A percentile compares a stretch with the other conserved stretches of the same genome.
These are phyloP conservation scores for Caenorhabditis japonica DNA, from an alignment of 2,888 invertebrate genomes.

Conservation along the genomic window DNA sequence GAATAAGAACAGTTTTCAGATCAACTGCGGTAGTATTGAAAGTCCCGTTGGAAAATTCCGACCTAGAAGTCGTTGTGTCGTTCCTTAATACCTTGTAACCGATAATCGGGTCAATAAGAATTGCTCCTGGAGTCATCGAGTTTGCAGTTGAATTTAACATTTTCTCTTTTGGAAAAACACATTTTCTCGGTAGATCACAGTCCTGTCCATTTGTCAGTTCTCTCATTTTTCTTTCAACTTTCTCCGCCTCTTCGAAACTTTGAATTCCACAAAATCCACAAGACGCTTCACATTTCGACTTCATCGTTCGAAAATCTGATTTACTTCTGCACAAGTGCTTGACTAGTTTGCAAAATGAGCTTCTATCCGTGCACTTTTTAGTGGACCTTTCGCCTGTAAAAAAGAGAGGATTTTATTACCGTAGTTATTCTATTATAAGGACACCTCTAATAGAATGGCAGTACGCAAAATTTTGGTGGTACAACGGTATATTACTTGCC, in stretches of 20 bases:
- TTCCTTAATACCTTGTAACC: slow-evolving; percentile 7
- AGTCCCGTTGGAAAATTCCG: not conserved
- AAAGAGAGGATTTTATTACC: too few relatives aligned
- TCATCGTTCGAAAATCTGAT: slow-evolving; percentile 45
- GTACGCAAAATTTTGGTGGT: too few relatives aligned
- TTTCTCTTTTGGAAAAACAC: slow-evolving; percentile 55
- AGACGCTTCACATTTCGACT: slow-evolving; percentile 53
- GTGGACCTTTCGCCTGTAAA: slow-evolving; percentile 23
- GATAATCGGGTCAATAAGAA: slow-evolving; percentile 21
- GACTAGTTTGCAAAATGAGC: slow-evolving; percentile 33
- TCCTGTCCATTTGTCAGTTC: slow-evolving; percentile 34
- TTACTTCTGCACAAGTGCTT: slow-evolving; percentile 22
- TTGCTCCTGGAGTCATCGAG: not conserved
- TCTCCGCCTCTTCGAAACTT: slow-evolving; percentile 28
- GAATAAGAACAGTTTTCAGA: slow-evolving; percentile 17
- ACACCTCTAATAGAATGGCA: too few relatives aligned
- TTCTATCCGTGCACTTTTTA: slow-evolving; percentile 33
- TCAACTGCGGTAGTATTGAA: slow-evolving; percentile 8
- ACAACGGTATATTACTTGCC: too few relatives aligned
- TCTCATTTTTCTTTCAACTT: slow-evolving; percentile 9
- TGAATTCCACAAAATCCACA: slow-evolving; percentile 54
- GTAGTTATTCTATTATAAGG: too few relatives aligned
- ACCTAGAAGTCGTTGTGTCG: not conserved
- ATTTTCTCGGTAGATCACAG: slow-evolving; percentile 44
- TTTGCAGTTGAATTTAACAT: slow-evolving; percentile 41